Evolutionary conservation across 2,797 vertebrate species (phyloP), one percentile per base, ranked within the genome.

Genomic region (Cheirogaleus major): DNA sequence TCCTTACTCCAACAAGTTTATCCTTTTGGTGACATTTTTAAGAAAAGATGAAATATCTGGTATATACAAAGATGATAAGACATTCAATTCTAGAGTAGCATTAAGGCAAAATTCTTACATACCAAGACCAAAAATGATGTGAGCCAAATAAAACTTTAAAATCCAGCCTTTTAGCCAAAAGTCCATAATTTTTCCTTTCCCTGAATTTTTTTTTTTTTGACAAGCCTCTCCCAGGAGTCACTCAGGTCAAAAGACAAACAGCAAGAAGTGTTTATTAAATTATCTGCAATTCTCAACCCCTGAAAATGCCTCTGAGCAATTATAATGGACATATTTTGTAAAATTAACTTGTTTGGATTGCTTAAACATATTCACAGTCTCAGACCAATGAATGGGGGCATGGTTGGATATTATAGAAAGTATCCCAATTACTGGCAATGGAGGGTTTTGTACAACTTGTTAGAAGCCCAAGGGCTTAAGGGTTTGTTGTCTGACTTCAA

Each of bases 61-160:
- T 32, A 55, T 72, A 4, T 91, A 43, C 65, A 43, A 82, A 52
- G 43, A 11, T 82, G 43, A 9, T 9, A 45, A 89, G 81, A 17
- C 57, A 87, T 41, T 85, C 45, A 85, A 32, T 81, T 35, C 32
- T 78, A 67, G 45, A 73, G 20, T n/a, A 83, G 38, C 91, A 76
- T 25, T 25, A 88, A 94, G 50, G 55, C 13, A 69, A 90, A 79
- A 80, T 6, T 72, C 27, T 89, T 41, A 61, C 27, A 92, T 97
- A 38, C 23, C 13, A 73, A 85, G 50, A 50, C 41, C 67, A 96
- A 82, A 23, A 43, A 61, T 14, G 15, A 95, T 20, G 65, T 50
- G 50, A 89, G 22, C 87, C 90, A 96, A 97, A 96, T 76, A n/a
- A 96, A 94, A 12, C 63, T 95, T 98, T 95, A 83, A 88, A 89